phyloP scores from a whole-genome alignment of 2,797 vertebrate genomes.

The Schizopygopsis malacanthus region DNA sequence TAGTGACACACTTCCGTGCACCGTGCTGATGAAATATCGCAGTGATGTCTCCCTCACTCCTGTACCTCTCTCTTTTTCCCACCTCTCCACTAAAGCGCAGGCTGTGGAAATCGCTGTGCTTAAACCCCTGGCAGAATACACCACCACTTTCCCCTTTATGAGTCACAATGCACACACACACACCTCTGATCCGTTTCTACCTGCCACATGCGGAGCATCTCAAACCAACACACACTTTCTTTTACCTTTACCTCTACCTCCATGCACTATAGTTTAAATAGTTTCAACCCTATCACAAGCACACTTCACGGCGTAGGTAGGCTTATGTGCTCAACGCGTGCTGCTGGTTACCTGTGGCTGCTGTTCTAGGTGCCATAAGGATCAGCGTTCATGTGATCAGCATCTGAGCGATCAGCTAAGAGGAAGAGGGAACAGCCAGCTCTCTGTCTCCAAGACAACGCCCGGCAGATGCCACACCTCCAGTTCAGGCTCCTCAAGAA shows the following conservation, averaged over 20 bases:
- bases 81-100: constrained; percentile 48
- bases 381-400: constrained; percentile 59
- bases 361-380: constrained; percentile 65
- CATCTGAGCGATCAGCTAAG: constrained; percentile 60
- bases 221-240: constrained; percentile 3
- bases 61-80: constrained; percentile 6
- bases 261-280: constrained; percentile 11
- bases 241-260: neutral
- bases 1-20: constrained; percentile 56
- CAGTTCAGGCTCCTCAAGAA: constrained; percentile 63
- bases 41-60: constrained; percentile 1
- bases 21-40: constrained; percentile 32
- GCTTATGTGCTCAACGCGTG: constrained; percentile 4
- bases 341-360: constrained; percentile 64
- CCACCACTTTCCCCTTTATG: constrained; percentile 62
- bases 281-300: constrained; percentile 20
- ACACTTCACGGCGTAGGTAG: neutral
- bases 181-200: constrained; percentile 50
- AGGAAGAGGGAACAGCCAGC: constrained; percentile 61
- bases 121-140: constrained; percentile 56
- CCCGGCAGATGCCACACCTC: constrained; percentile 66
- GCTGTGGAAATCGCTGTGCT: constrained; percentile 46
- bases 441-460: constrained; percentile 67
- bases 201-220: constrained; percentile 38
- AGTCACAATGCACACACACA: constrained; percentile 58